Conservation (phyloP, 2,113 vertebrate species). For the Gallinago jamesoni region DNA sequence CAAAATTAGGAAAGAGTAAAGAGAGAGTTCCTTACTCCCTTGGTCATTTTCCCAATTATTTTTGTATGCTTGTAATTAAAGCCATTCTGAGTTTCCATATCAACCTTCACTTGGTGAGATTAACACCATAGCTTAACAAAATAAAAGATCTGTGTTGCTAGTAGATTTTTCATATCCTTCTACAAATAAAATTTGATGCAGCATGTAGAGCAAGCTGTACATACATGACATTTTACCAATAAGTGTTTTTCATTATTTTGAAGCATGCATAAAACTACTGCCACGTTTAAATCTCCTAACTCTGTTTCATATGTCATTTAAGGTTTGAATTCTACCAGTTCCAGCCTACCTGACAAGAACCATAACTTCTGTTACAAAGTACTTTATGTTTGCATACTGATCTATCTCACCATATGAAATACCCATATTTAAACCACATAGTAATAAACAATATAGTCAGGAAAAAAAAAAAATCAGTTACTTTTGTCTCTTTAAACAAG, state of each 20-base stretch:
- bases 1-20: not conserved
- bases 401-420: not conserved
- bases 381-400: not conserved
- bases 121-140: slow-evolving; percentile 44
- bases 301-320: not conserved
- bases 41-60: slow-evolving; percentile 22
- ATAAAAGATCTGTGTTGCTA: slow-evolving; percentile 18
- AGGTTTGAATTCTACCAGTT: not conserved
- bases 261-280: slow-evolving; percentile 5
- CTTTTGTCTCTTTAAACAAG: not conserved
- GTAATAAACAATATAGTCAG: not conserved
- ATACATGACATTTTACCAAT: slow-evolving; percentile 58
- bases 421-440: not conserved
- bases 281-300: not conserved
- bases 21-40: not conserved
- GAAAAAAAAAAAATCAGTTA: not conserved
- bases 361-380: not conserved
- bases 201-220: slow-evolving; percentile 29
- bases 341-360: not conserved
- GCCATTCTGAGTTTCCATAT: slow-evolving; percentile 5
- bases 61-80: slow-evolving; percentile 43
- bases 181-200: slow-evolving; percentile 63
- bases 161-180: slow-evolving; percentile 42
- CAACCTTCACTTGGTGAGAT: slow-evolving; percentile 16
- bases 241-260: slow-evolving; percentile 63